phyloP scores from a whole-genome alignment of 2,797 vertebrate genomes.

The Buphagus erythrorhynchus region DNA sequence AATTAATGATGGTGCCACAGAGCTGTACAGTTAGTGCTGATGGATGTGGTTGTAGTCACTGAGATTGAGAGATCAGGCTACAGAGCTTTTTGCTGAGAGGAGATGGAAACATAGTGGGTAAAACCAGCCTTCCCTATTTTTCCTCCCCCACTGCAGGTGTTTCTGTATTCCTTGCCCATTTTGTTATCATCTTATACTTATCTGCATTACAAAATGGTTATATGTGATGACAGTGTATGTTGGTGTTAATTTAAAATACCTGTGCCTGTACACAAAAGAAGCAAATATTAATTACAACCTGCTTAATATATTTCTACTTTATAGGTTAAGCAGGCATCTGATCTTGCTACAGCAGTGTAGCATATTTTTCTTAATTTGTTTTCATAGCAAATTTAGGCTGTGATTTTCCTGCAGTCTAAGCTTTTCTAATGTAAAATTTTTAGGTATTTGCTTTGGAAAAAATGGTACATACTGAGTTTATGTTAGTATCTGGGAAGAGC shows the following conservation, averaged over 20 bases:
- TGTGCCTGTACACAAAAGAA: background rate
- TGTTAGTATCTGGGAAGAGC: background rate
- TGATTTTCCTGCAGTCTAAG: background rate
- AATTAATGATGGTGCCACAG: background rate
- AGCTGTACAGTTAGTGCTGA: background rate
- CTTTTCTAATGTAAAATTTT: background rate
- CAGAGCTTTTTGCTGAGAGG: background rate
- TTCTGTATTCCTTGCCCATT: background rate
- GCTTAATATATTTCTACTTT: background rate
- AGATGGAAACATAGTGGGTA: background rate
- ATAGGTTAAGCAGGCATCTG: background rate
- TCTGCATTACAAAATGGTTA: background rate
- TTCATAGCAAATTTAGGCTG: background rate
- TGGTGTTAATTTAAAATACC: background rate
- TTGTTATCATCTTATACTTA: background rate
- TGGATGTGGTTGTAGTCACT: background rate
- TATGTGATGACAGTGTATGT: fast-evolving
- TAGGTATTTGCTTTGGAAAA: background rate
- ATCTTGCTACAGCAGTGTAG: background rate
- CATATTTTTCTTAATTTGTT: background rate
- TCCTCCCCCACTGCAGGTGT: background rate
- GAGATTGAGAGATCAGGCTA: background rate
- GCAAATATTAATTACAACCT: background rate
- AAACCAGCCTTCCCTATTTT: background rate
- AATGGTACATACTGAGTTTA: background rate